A percentile compares a stretch with the other conserved stretches of the same genome.
Conservation (phyloP, 2,797 vertebrate species). For the Toxotes lorentzi region DNA sequence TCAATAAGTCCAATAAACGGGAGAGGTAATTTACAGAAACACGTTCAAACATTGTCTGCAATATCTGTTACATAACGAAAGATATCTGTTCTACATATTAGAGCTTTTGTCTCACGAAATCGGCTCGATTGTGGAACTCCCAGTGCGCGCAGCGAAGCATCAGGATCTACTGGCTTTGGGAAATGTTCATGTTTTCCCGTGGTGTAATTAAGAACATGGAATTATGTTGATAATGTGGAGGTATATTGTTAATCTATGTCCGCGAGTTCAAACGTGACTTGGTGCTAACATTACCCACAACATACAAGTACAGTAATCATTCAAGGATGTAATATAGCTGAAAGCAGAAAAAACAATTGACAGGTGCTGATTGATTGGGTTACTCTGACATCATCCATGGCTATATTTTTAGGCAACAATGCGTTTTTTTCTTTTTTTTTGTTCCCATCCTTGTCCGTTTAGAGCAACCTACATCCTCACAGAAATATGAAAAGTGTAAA, state of each 20-base stretch:
- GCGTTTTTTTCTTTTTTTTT: background rate
- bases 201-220: slow-evolving; percentile 19
- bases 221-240: background rate
- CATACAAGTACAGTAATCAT: background rate
- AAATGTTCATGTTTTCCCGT: slow-evolving; percentile 15
- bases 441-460: slow-evolving; percentile 47
- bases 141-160: slow-evolving; percentile 51
- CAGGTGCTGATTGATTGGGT: slow-evolving; percentile 10
- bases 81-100: slow-evolving; percentile 35
- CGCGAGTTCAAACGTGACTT: background rate
- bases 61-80: slow-evolving; percentile 32
- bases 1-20: slow-evolving; percentile 70
- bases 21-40: slow-evolving; percentile 56
- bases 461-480: slow-evolving; percentile 58
- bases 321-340: background rate
- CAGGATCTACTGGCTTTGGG: slow-evolving; percentile 28
- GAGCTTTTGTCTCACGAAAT: background rate
- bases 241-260: background rate
- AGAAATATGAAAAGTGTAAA: slow-evolving; percentile 79
- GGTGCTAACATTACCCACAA: background rate
- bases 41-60: slow-evolving; percentile 27
- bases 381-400: slow-evolving; percentile 32
- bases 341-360: background rate
- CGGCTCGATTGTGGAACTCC: slow-evolving; percentile 29
- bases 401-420: slow-evolving; percentile 33